Base-by-base conservation (phyloP, 2,888 invertebrate genomes). In the Meteorus cinctellus region DNA sequence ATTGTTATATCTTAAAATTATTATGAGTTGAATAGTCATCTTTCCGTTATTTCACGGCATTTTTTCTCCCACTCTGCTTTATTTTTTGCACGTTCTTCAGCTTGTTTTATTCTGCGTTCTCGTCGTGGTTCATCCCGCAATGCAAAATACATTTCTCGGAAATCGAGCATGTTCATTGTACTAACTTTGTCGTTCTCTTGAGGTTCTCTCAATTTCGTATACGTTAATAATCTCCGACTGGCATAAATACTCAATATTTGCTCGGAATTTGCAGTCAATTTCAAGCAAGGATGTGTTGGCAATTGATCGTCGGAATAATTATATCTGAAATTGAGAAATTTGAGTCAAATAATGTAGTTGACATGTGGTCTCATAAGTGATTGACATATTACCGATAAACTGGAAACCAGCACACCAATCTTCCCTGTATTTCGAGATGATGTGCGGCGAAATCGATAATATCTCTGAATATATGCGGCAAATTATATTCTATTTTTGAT, bases 401-500 rank as follows among this genome's bases (percentile, higher is more conserved):
- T 34, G 99, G 99, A 84, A 98, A 94, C 99, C 99, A 99, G 91
- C 96, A 98, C 0, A 99, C 98, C 24, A 99, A 91, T 79, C 97
- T 91, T 0, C 98, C 95, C 5, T 94, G 93, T 5, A 95, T 80
- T 81, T 91, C 92, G 74, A 99, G 91, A 88, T 96, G 94, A 70
- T 91, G 91, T 0, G 96, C 96, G 0, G 97, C 93, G 90, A 98
- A 97, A 83, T 92, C 91, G 59, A 99, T 90, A 66, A 99, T 91
- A 90, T 99, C 99, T 69, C 91, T 91, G 86, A 96, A 96, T 45
- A 99, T 93, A 80, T 95, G 94, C 1, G 94, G 92, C 80, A 99
- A 90, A 16, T 94, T 93, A 87, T 99, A 99, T 76, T 94, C 94
- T 62, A 96, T 92, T 89, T 98, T 97, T 0, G 96, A 93, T 0